Percentiles rank a stretch among this genome's conserved stretches.
These are phyloP conservation scores for Neodiprion fabricii DNA, from an alignment of 1,140 invertebrate genomes.

Conservation along the genomic window DNA sequence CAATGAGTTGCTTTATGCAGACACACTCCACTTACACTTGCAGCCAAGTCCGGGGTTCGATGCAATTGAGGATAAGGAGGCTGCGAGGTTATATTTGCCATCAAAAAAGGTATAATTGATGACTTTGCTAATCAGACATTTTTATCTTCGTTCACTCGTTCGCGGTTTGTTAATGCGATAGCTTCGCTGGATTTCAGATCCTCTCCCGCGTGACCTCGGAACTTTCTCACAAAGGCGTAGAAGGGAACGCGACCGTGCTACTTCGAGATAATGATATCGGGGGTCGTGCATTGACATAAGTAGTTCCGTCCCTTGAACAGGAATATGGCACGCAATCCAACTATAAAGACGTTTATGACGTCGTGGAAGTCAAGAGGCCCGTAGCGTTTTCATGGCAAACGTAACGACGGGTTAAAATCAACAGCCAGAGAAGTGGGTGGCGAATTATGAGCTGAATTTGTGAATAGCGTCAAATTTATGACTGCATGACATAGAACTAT, in stretches of 20 bases:
- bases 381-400: not conserved
- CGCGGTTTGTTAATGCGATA: not conserved
- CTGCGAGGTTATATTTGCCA: too few species aligned
- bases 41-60: too few species aligned
- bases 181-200: not conserved
- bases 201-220: not conserved
- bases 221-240: not conserved
- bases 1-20: too few species aligned
- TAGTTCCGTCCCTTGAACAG: not conserved
- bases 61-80: too few species aligned
- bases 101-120: too few species aligned
- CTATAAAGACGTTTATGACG: constrained; percentile 1
- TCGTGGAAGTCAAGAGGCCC: not conserved
- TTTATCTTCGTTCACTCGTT: not conserved
- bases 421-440: constrained; percentile 4
- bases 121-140: too few species aligned
- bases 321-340: not conserved
- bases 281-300: not conserved
- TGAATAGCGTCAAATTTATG: constrained; percentile 7
- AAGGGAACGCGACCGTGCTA: not conserved
- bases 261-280: not conserved
- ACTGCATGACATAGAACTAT: not conserved
- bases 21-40: too few species aligned
- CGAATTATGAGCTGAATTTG: not conserved
- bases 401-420: not conserved